These are phyloP conservation scores for Apocheima hispidaria DNA, from an alignment of 2,888 invertebrate species.

Conservation along the genomic window DNA sequence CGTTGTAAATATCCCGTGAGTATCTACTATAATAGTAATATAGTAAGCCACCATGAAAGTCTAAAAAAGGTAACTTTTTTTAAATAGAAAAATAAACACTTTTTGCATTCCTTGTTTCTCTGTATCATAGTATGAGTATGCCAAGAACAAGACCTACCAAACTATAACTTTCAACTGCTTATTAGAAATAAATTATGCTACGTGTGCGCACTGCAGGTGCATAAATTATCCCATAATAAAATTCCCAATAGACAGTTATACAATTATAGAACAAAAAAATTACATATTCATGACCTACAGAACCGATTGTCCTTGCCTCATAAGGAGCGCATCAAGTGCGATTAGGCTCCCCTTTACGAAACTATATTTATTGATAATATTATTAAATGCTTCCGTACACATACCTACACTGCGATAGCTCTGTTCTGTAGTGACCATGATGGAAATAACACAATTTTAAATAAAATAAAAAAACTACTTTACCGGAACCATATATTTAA, in stretches of 20 bases:
- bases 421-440: neutral
- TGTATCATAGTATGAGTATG: too few relatives aligned
- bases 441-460: too few relatives aligned
- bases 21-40: too few relatives aligned
- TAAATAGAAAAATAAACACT: too few relatives aligned
- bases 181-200: conserved; percentile 26
- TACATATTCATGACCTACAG: conserved; percentile 55
- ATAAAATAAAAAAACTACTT: too few relatives aligned
- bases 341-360: conserved; percentile 36
- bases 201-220: conserved; percentile 8
- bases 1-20: too few relatives aligned
- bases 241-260: conserved; percentile 44
- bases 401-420: neutral
- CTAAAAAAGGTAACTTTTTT: too few relatives aligned
- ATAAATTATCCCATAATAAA: conserved; percentile 30
- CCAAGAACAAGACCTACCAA: too few relatives aligned
- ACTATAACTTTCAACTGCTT: too few relatives aligned
- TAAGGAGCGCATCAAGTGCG: conserved; percentile 44
- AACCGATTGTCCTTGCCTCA: conserved; percentile 59
- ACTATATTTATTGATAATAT: conserved; percentile 10
- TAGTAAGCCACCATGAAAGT: too few relatives aligned
- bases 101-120: too few relatives aligned
- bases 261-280: conserved; percentile 46
- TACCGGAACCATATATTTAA: too few relatives aligned
- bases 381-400: neutral